Conservation (phyloP, 2,888 invertebrate species). For the Limnephilus auricula region DNA sequence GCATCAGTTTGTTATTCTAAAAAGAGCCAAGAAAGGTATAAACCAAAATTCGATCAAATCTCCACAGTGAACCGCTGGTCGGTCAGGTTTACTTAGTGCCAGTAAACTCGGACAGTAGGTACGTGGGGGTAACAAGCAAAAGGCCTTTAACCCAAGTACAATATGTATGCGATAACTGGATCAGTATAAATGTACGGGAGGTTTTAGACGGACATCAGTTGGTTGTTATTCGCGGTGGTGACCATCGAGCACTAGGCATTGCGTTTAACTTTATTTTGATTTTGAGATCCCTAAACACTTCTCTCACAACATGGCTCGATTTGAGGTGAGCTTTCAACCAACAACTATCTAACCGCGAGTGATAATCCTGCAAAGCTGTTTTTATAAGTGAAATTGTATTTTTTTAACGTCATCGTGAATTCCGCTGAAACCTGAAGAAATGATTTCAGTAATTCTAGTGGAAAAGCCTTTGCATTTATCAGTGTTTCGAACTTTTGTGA, state of each 20-base stretch:
- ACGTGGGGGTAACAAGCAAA: not conserved
- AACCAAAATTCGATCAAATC: not conserved
- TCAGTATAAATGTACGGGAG: constrained; percentile 60
- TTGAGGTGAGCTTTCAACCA: constrained; percentile 44
- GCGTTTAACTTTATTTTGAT: not conserved
- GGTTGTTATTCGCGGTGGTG: constrained; percentile 50
- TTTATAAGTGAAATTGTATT: not conserved
- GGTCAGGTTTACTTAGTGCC: not conserved
- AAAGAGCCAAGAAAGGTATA: not conserved
- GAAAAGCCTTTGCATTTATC: not conserved
- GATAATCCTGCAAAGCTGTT: not conserved
- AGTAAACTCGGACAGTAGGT: not conserved
- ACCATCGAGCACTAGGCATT: constrained; percentile 9
- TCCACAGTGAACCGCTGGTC: not conserved
- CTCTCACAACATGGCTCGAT: constrained; percentile 43
- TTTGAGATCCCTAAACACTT: not conserved
- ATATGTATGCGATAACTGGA: constrained; percentile 57
- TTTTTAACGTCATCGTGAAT: not conserved
- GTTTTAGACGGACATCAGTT: constrained; percentile 61
- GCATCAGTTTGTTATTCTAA: not conserved
- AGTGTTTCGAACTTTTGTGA: constrained; percentile 18
- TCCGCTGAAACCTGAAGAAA: not conserved
- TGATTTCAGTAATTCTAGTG: not conserved
- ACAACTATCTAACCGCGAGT: constrained; percentile 13
- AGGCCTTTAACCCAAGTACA: constrained; percentile 2